Evolutionary conservation across 2,888 invertebrate genomes (phyloP), one percentile per base, ranked within the genome.

Genomic region (Volucella bombylans): DNA sequence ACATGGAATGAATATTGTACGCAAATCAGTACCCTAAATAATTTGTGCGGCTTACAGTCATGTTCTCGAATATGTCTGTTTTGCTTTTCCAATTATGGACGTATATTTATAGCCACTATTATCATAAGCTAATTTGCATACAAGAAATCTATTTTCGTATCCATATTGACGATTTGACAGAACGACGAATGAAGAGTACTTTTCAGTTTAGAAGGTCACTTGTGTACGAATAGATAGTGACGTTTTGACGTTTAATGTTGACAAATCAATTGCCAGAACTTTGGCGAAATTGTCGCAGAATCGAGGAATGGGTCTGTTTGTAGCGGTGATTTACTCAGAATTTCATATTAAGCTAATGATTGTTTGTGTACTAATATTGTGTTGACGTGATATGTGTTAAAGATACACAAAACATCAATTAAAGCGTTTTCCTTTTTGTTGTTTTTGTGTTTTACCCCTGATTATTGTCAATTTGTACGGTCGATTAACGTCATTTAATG

Each of bases 41-140:
- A 12, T 47, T 47, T 15, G 14, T 45, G 47, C 55, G 45, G 50
- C 31, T 3, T 2, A 12, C 39, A 39, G 54, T 39, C 43, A 61
- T 50, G 50, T 59, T 61, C 11, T 54, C 49, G 45, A 38, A 38
- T 71, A 45, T 39, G 45, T 23, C 31, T 12, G 45, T 11, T 57
- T 64, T 23, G 14, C 12, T 41, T 23, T 38, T 47, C 47, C 41
- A 73, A 65, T 73, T 73, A 73, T 73, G 47, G 49, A 55, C 49
- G 55, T 8, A 14, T 59, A 67, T 74, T 65, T 59, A 67, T 67
- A 50, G 50, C 41, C 15, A 50, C 57, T 74, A 41, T 59, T 59
- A 15, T 50, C 65, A 50, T 49, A 12, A 23, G 43, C 39, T 62
- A 62, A 81, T 69, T 81, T 74, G 64, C 81, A 81, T 69, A 65